phyloP scores from a whole-genome alignment of 2,797 vertebrate species.

The Clarias fuscus region DNA sequence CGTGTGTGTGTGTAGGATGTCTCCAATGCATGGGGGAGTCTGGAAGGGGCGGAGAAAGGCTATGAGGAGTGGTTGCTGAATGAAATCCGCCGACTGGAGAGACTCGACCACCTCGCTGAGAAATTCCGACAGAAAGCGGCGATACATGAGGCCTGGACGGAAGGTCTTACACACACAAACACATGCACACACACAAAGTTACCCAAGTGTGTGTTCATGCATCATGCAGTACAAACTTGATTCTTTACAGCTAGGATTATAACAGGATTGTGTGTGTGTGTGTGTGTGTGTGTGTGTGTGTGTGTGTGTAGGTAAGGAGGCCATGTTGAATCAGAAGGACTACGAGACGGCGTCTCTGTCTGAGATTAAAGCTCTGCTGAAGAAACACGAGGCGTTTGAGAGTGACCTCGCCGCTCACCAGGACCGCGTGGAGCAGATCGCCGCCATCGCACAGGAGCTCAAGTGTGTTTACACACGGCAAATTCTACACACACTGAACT shows the following conservation, averaged over 20 bases:
- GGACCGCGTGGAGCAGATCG: slow-evolving; percentile 97
- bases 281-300: background rate
- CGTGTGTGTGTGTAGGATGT: slow-evolving; percentile 80
- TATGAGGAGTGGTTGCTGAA: slow-evolving; percentile 98
- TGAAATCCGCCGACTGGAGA: slow-evolving; percentile 93
- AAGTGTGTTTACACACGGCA: slow-evolving; percentile 62
- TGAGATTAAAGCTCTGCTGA: slow-evolving; percentile 95
- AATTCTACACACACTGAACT: too few relatives aligned
- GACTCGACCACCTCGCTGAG: slow-evolving; percentile 96
- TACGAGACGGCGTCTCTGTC: slow-evolving; percentile 93
- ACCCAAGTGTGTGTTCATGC: background rate
- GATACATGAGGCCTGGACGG: slow-evolving; percentile 97
- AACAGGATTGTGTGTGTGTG: too few relatives aligned
- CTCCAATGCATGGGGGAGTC: slow-evolving; percentile 90
- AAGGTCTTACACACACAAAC: slow-evolving; percentile 62
- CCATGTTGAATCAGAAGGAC: slow-evolving; percentile 89
- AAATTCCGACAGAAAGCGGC: slow-evolving; percentile 98
- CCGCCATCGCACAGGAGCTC: slow-evolving; percentile 76
- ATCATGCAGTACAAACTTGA: background rate
- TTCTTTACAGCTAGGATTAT: background rate
- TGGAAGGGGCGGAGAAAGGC: slow-evolving; percentile 96
- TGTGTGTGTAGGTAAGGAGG: slow-evolving; percentile 84
- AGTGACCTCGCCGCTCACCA: slow-evolving; percentile 97
- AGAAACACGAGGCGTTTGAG: slow-evolving; percentile 98
- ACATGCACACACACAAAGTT: background rate